Conservation (phyloP, 1,140 invertebrate species). For the Brachionus calyciflorus region DNA sequence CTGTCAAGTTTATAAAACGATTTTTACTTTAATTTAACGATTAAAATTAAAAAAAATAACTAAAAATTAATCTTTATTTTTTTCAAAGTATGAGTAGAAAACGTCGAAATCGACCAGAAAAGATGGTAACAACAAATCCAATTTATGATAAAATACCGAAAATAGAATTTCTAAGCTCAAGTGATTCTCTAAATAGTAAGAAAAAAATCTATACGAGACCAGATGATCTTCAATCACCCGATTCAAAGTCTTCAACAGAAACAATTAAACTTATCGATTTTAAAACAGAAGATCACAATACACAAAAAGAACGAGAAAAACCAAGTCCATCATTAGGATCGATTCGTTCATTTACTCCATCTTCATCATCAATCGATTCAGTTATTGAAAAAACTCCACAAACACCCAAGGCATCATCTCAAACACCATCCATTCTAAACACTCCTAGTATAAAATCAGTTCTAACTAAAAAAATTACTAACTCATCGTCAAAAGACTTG, state of each 20-base stretch:
- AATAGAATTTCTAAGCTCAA: neutral
- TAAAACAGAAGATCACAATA: neutral
- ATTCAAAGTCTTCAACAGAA: no score
- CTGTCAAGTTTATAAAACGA: no score
- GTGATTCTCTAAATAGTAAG: neutral
- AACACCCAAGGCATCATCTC: neutral
- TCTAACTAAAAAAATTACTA: neutral
- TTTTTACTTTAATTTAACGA: no score
- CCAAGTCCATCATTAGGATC: no score
- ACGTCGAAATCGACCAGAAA: neutral
- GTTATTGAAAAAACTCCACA: neutral
- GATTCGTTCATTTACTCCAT: no score
- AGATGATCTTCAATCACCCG: neutral
- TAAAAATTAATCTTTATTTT: no score
- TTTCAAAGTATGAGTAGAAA: neutral
- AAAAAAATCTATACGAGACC: neutral
- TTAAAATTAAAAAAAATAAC: no score
- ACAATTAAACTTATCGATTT: no score
- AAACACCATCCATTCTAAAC: no score
- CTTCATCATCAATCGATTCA: neutral
- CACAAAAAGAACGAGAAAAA: no score
- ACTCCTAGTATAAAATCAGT: no score
- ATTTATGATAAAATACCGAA: neutral
- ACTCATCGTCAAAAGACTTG: neutral
- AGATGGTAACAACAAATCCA: neutral